Conservation (phyloP, 2,113 vertebrate species). For the Psophia crepitans region DNA sequence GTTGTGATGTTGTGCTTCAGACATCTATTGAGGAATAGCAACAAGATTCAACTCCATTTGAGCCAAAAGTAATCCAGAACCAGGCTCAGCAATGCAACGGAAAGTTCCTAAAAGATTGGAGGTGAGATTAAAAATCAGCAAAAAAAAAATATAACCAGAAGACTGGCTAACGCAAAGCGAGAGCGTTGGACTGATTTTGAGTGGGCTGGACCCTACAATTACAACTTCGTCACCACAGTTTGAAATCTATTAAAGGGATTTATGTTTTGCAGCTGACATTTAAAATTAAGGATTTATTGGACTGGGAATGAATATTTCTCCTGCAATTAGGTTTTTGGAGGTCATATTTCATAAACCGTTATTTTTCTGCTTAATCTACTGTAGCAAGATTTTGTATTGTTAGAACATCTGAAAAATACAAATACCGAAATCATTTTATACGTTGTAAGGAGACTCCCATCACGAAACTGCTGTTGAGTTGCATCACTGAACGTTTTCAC, state of each 20-base stretch:
- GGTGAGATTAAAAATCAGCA: slow-evolving; percentile 33
- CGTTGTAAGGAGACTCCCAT: slow-evolving; percentile 5
- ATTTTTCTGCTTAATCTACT: slow-evolving; percentile 56
- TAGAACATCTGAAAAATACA: slow-evolving; percentile 32
- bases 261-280: slow-evolving; percentile 71
- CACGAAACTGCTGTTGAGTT: slow-evolving; percentile 26
- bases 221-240: slow-evolving; percentile 63
- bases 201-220: slow-evolving; percentile 44
- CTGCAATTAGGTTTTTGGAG: slow-evolving; percentile 69
- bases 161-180: not conserved
- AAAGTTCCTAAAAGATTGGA: slow-evolving; percentile 14
- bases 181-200: slow-evolving; percentile 17
- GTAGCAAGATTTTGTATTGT: slow-evolving; percentile 29
- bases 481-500: slow-evolving; percentile 15
- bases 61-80: slow-evolving; percentile 27
- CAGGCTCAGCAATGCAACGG: slow-evolving; percentile 26
- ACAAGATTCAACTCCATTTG: slow-evolving; percentile 34
- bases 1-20: slow-evolving; percentile 24
- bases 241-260: slow-evolving; percentile 72
- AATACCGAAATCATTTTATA: not conserved
- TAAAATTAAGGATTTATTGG: slow-evolving; percentile 74
- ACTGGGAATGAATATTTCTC: slow-evolving; percentile 65
- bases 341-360: slow-evolving; percentile 61
- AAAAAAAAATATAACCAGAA: not conserved
- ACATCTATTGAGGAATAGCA: not conserved